Evolutionary conservation across 1,140 invertebrate genomes (phyloP).

Genomic region (Pseudomyrmex gracilis): DNA sequence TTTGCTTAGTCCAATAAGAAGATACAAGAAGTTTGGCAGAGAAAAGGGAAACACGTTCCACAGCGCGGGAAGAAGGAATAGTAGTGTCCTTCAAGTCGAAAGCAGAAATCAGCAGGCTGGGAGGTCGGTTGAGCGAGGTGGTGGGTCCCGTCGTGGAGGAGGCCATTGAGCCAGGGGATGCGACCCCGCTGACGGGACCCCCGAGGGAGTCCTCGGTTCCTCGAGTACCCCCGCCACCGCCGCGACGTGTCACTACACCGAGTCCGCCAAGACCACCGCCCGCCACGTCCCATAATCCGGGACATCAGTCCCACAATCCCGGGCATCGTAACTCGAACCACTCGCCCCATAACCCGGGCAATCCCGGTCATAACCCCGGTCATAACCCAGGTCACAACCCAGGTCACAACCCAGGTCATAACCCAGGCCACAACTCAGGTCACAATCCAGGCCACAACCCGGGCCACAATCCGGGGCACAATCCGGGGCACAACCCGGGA

Average conservation of each 20-base stretch:
- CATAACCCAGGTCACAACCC: neutral
- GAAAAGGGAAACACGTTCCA: neutral
- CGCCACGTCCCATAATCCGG: too few relatives aligned
- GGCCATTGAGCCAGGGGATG: conserved; percentile 85
- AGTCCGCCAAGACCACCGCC: conserved; percentile 76
- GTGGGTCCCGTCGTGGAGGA: conserved; percentile 86
- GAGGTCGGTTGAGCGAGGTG: conserved; percentile 85
- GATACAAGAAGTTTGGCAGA: neutral
- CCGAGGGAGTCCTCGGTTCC: conserved; percentile 80
- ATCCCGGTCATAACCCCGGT: conserved; percentile 32
- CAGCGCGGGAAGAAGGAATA: conserved; percentile 43
- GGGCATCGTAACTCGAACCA: conserved; percentile 37
- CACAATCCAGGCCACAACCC: conserved; percentile 35
- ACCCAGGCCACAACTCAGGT: conserved; percentile 28
- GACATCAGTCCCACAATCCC: too few relatives aligned
- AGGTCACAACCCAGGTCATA: conserved; percentile 25
- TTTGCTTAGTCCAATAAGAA: neutral
- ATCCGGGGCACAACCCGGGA: conserved; percentile 31
- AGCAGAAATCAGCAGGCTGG: conserved; percentile 84
- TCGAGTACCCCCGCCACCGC: conserved; percentile 71
- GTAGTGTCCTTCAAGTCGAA: conserved; percentile 69
- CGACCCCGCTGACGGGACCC: conserved; percentile 85
- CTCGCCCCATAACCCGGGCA: conserved; percentile 18
- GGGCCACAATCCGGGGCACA: conserved; percentile 35
- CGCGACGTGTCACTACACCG: conserved; percentile 72